These are phyloP conservation scores for Hypotaenidia okinawae DNA, from an alignment of 2,797 vertebrate species.

Conservation along the genomic window DNA sequence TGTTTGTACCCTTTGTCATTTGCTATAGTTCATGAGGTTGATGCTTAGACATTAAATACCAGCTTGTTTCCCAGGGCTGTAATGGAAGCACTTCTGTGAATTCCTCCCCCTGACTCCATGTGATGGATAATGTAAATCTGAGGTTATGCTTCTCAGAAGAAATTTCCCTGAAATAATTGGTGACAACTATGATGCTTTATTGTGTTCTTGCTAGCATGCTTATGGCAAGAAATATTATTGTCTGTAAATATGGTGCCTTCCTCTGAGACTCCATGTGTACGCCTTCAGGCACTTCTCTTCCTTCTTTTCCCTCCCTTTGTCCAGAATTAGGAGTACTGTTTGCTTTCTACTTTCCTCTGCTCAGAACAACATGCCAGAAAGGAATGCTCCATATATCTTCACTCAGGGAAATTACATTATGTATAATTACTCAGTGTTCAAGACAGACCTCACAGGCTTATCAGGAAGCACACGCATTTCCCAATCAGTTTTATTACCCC, in stretches of 20 bases:
- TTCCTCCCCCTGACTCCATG: fast-evolving
- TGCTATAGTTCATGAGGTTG: background rate
- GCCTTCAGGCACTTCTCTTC: background rate
- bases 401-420: background rate
- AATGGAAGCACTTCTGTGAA: background rate
- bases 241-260: background rate
- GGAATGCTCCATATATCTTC: background rate
- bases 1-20: background rate
- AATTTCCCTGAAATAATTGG: background rate
- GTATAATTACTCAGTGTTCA: background rate
- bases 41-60: background rate
- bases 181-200: background rate
- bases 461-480: background rate
- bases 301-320: background rate
- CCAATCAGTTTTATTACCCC: background rate
- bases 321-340: fast-evolving
- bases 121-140: background rate
- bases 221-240: background rate
- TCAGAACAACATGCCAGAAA: background rate
- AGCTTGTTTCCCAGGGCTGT: background rate
- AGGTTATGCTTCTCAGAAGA: background rate
- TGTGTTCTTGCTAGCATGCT: background rate
- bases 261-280: background rate
- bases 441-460: background rate
- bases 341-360: background rate